Conservation (phyloP, 2,888 invertebrate genomes). For the Rosalia funebris region DNA sequence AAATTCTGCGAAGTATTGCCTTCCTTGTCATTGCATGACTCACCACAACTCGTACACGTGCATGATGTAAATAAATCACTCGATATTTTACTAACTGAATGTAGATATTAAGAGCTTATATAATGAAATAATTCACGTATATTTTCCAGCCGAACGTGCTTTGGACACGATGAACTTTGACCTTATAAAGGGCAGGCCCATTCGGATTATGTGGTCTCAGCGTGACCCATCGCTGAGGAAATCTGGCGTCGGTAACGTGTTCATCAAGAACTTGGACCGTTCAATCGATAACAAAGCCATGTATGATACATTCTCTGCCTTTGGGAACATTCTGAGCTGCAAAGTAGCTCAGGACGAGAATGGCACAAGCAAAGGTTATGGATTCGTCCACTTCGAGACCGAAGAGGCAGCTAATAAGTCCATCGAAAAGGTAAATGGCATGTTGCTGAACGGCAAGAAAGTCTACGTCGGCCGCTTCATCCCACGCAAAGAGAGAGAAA, state of each 20-base stretch:
- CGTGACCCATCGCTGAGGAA: too few species aligned
- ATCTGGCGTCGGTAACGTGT: conserved; percentile 99
- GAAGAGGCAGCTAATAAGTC: conserved; percentile 98
- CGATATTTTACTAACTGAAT: too few species aligned
- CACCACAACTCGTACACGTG: too few species aligned
- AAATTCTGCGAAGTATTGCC: too few species aligned
- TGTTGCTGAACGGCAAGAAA: conserved; percentile 98
- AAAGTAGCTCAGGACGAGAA: conserved; percentile 97
- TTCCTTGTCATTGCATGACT: too few species aligned
- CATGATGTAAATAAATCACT: too few species aligned
- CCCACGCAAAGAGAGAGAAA: conserved; percentile 97
- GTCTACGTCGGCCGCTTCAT: conserved; percentile 98
- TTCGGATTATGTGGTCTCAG: conserved; percentile 99
- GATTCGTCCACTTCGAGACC: conserved; percentile 98
- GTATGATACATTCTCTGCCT: conserved; percentile 99
- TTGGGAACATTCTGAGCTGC: conserved; percentile 98
- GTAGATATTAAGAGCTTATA: too few species aligned
- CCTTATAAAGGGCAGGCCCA: conserved; percentile 94
- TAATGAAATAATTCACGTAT: too few species aligned
- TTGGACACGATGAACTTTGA: conserved; percentile 99
- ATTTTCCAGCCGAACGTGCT: conserved; percentile 91
- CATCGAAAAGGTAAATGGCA: conserved; percentile 94
- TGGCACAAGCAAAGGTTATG: conserved; percentile 95
- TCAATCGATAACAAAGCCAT: conserved; percentile 99
- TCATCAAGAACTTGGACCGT: conserved; percentile 99